A percentile compares a stretch with the other conserved stretches of the same genome.
Conservation (phyloP, 2,113 vertebrate genomes). For the Macaca nemestrina region DNA sequence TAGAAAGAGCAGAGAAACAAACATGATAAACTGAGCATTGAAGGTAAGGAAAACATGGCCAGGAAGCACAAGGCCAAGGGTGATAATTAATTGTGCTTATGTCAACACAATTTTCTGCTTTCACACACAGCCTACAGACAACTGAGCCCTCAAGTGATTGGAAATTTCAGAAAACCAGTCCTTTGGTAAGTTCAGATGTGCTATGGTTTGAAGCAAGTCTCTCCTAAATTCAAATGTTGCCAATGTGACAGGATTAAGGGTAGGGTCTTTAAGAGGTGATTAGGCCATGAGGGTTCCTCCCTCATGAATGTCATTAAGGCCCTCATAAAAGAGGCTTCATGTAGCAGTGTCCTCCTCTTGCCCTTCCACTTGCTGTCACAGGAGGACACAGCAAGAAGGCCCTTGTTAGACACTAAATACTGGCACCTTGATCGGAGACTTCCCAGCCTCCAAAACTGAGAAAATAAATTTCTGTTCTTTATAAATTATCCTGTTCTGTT, state of each 20-base stretch:
- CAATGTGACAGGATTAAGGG: background rate
- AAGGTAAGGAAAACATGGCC: background rate
- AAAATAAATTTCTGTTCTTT: background rate
- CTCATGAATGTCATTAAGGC: background rate
- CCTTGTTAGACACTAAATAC: background rate
- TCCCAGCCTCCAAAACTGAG: background rate
- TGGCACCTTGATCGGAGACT: background rate
- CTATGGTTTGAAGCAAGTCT: background rate
- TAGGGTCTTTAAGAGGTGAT: background rate
- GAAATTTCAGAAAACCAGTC: conserved; percentile 5
- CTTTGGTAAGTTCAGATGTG: background rate
- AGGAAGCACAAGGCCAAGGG: background rate
- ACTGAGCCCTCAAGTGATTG: background rate
- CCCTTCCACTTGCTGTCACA: background rate
- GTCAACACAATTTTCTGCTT: background rate
- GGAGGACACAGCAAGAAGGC: background rate
- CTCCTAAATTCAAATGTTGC: background rate
- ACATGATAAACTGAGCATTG: background rate
- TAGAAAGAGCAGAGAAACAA: background rate
- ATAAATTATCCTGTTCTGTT: background rate
- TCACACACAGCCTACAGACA: background rate
- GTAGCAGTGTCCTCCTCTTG: background rate
- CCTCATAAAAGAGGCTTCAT: background rate
- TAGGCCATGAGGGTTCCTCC: background rate
- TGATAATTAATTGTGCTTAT: background rate